Base-by-base conservation (phyloP, 2,797 vertebrate species). In the Cyprinella venusta region DNA sequence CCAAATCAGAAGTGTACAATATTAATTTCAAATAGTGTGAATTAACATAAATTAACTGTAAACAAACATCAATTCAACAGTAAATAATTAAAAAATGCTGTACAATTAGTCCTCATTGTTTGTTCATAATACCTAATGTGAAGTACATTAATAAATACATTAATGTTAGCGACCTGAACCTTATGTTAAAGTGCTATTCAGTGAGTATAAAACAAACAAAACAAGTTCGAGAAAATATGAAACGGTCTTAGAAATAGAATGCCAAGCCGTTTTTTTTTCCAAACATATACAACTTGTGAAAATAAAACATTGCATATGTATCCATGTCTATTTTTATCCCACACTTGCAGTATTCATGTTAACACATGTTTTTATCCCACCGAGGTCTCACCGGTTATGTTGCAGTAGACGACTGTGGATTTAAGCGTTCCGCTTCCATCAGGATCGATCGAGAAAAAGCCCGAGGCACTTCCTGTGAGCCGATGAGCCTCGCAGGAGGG, bases 401-500 rank as follows among this genome's bases (percentile, higher is more conserved):
- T 95, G 88, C 94, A 95, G 89, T 92, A 94, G n/a, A 94, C 93
- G 26, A 91, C 86, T 67, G 94, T 91, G 0, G 93, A 91, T 54
- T 68, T 87, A 86, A 95, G 92, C 8, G 93, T 92, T n/a, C 94
- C 94, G 8, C 94, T 95, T 86, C 94, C 93, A 6, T 95, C 94
- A 18, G 93, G 91, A 67, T 95, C 94, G 52, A 95, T 91, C 64
- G 93, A 88, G 80, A 93, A 95, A 71, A 89, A 90, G 33, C 94
- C 94, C 0, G 94, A 95, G 9, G 91, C 83, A 81, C 92, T 92
- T 77, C 93, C 94, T 68, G 83, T 90, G 77, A 94, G 94, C 86
- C 93, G 92, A 90, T 95, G 93, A 2, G 93, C 94, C 85, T 95
- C 95, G 16, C 95, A 95, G 9, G 95, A 95, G 50, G 89, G 87